These are phyloP conservation scores for Drosophila trapezifrons DNA, from an alignment of 1,140 invertebrate genomes.

Conservation along the genomic window DNA sequence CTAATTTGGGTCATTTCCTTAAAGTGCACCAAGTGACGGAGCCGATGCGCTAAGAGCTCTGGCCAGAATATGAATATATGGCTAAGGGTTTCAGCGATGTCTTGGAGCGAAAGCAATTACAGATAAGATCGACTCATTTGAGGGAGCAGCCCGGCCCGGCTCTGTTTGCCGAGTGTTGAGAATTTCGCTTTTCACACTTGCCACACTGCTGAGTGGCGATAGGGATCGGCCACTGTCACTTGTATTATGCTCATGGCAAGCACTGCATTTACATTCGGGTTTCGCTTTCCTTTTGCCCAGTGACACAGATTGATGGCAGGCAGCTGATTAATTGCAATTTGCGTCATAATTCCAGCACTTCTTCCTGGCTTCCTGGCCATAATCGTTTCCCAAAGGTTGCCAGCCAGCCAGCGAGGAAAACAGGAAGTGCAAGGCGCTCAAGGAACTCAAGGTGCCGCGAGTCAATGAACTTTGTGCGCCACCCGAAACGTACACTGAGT, in stretches of 20 bases:
- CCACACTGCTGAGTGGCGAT: constrained; percentile 32
- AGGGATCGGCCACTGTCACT: constrained; percentile 52
- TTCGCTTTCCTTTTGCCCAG: constrained; percentile 77
- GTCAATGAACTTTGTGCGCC: constrained; percentile 53
- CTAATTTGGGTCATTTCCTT: constrained; percentile 81
- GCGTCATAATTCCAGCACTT: constrained; percentile 38
- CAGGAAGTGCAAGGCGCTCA: constrained; percentile 64
- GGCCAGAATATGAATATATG: constrained; percentile 1
- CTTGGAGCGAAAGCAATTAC: constrained; percentile 75
- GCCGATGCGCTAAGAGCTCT: constrained; percentile 8
- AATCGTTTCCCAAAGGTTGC: constrained; percentile 55
- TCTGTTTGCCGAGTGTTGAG: constrained; percentile 69
- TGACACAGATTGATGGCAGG: constrained; percentile 70
- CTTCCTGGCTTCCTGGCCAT: constrained; percentile 14
- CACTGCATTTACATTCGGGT: constrained; percentile 39
- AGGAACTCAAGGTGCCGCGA: constrained; percentile 61
- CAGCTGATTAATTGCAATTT: constrained; percentile 52
- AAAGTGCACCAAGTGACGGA: constrained; percentile 53
- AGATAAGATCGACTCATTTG: constrained; percentile 79
- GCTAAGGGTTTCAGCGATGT: constrained; percentile 28
- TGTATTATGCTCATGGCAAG: constrained; percentile 34
- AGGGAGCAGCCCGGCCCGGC: not conserved
- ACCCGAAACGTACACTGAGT: not conserved
- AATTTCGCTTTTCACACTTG: constrained; percentile 79
- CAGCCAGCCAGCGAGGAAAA: constrained; percentile 10